These are phyloP conservation scores for Tichodroma muraria DNA, from an alignment of 2,113 vertebrate genomes.

Conservation along the genomic window DNA sequence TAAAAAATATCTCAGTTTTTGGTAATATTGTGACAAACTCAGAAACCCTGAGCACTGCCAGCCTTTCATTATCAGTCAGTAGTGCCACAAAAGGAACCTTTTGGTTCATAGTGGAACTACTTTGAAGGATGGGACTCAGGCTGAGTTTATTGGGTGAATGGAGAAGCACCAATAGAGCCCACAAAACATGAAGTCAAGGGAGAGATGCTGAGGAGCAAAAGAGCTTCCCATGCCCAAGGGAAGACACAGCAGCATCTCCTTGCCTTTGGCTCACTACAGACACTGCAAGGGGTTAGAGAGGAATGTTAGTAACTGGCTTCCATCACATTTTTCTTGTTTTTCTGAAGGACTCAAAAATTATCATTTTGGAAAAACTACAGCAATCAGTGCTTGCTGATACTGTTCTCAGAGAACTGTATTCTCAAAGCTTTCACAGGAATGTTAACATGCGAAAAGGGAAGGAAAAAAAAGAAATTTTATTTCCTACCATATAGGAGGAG, in stretches of 20 bases:
- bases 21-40: neutral
- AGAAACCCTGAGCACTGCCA: neutral
- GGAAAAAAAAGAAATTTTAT: neutral
- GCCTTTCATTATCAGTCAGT: neutral
- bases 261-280: neutral
- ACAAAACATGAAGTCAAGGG: neutral
- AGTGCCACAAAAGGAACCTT: neutral
- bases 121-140: neutral
- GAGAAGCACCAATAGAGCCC: neutral
- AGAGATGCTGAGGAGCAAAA: neutral
- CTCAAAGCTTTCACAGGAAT: neutral
- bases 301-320: neutral
- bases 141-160: neutral
- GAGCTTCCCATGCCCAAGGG: neutral
- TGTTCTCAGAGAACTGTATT: neutral
- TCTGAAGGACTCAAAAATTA: neutral
- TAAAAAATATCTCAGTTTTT: neutral
- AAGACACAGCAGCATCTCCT: neutral
- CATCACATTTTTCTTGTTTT: neutral
- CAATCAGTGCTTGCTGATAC: neutral
- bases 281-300: neutral
- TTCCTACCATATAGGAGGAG: neutral
- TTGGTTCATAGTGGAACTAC: neutral
- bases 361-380: neutral
- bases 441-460: neutral